Conservation (phyloP, 2,888 invertebrate species). For the Coleophora flavipennella region DNA sequence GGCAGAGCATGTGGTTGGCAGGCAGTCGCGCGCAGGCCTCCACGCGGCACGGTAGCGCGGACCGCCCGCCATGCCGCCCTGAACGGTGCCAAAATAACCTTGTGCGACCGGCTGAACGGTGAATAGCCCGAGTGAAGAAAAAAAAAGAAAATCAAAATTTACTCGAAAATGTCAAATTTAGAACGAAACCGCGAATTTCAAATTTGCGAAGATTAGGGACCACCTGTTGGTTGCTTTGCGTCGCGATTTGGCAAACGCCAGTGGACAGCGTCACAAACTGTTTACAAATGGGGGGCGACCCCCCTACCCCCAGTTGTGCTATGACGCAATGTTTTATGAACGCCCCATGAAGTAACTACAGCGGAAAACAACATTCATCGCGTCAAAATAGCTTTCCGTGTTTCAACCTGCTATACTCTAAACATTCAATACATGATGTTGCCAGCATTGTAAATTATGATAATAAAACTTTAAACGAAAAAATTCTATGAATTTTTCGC, state of each 20-base stretch:
- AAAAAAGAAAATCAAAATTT: too few species aligned
- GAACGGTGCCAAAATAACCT: constrained; percentile 15
- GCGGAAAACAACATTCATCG: constrained; percentile 59
- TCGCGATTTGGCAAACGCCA: constrained; percentile 51
- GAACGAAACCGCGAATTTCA: constrained; percentile 8
- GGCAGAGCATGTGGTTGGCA: constrained; percentile 38
- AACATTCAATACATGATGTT: constrained; percentile 36
- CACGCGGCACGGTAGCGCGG: constrained; percentile 58
- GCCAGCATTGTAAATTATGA: constrained; percentile 18
- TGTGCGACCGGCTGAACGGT: constrained; percentile 5
- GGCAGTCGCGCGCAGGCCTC: constrained; percentile 67
- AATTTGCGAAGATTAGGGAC: constrained; percentile 20
- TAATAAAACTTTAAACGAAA: constrained; percentile 10
- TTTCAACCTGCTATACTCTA: constrained; percentile 41
- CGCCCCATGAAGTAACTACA: constrained; percentile 56
- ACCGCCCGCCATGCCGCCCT: constrained; percentile 37
- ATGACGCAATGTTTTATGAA: constrained; percentile 65
- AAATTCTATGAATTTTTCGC: background rate
- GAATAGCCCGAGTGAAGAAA: background rate
- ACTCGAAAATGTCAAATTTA: background rate
- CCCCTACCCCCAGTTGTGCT: constrained; percentile 35
- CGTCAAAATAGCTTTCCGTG: constrained; percentile 63
- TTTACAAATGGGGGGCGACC: constrained; percentile 60
- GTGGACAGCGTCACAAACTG: constrained; percentile 61
- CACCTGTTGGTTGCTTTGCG: constrained; percentile 49